A percentile compares a stretch with the other conserved stretches of the same genome.
phyloP scores from a whole-genome alignment of 1,140 invertebrate species.

The Heliconius hermathena region DNA sequence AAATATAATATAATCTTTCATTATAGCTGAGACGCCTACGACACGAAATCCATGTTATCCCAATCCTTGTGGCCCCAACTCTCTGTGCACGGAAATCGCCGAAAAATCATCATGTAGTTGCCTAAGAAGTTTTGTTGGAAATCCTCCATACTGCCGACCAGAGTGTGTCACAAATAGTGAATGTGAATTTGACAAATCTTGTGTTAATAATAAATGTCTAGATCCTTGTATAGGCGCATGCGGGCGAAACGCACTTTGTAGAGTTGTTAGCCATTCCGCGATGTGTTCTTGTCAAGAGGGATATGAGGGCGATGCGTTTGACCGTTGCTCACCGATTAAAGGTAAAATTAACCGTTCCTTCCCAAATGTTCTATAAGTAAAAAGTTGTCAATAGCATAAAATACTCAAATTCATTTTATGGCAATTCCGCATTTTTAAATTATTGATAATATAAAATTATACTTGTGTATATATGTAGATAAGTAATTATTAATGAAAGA shows the following conservation, averaged over 20 bases:
- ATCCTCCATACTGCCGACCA: conserved; percentile 85
- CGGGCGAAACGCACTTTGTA: conserved; percentile 87
- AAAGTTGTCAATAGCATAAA: neutral
- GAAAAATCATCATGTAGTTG: conserved; percentile 90
- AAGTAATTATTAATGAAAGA: neutral
- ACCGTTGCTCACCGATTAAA: conserved; percentile 73
- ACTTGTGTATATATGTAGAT: neutral
- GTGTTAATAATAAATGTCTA: conserved; percentile 87
- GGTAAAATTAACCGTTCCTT: conserved; percentile 41
- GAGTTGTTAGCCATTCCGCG: conserved; percentile 88
- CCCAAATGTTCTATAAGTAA: neutral
- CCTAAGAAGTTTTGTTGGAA: conserved; percentile 85
- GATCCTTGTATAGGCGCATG: conserved; percentile 91
- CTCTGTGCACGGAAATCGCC: conserved; percentile 86
- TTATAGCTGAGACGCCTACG: conserved; percentile 76
- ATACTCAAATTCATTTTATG: neutral
- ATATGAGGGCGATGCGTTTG: conserved; percentile 88
- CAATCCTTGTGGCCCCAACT: conserved; percentile 87
- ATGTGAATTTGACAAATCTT: conserved; percentile 87
- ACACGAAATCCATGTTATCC: conserved; percentile 82
- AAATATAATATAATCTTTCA: conserved; percentile 17
- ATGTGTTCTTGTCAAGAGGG: conserved; percentile 86
- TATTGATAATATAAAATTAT: neutral
- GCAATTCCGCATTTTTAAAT: neutral
- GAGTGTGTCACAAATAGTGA: conserved; percentile 89